Base-by-base conservation (phyloP, 2,888 invertebrate genomes). In the Coenonympha arcania region DNA sequence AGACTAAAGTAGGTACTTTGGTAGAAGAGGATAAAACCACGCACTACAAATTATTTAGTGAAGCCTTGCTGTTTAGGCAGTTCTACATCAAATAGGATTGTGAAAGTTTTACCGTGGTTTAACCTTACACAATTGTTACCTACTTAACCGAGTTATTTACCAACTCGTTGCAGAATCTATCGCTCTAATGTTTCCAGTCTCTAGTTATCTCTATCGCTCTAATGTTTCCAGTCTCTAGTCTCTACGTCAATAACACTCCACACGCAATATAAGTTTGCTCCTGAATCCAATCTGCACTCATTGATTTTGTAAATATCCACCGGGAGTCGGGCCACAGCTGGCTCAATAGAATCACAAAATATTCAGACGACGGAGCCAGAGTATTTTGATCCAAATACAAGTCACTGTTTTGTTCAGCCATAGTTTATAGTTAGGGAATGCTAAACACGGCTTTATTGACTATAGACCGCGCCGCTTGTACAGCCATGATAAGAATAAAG, bases 321-420 rank as follows among this genome's bases (percentile, higher is more conserved):
- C 26, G 49, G 51, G 51, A 33, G 52, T 41, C 26, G 49, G 51
- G 51, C 34, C 57, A 52, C 58, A 60, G 58, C 58, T 60, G 55
- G 54, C 52, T 50, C 52, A 56, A 56, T 58, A 57, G 47, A 54
- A 56, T 55, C 52, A 54, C 54, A 55, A 39, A 26, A 52, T 46
- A 48, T 43, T 48, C 50, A 64, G 58, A 53, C 57, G 31, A 41
- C 34, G 16, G 24, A 56, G 57, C 19, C 63, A 42, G 60, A 61
- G 66, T 70, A 70, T 68, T 64, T 64, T 62, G 65, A 65, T 61
- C 63, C 65, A 59, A 65, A 57, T 54, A 34, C 39, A 45, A 61
- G 59, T 64, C 60, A 63, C 61, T 2, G 55, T 57, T 60, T 61
- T 57, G 65, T 69, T 69, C 48, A 19, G 30, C 18, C 36, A 24